Evolutionary conservation across 2,888 invertebrate species (phyloP).

Genomic region (Drosophila austrosaltans): DNA sequence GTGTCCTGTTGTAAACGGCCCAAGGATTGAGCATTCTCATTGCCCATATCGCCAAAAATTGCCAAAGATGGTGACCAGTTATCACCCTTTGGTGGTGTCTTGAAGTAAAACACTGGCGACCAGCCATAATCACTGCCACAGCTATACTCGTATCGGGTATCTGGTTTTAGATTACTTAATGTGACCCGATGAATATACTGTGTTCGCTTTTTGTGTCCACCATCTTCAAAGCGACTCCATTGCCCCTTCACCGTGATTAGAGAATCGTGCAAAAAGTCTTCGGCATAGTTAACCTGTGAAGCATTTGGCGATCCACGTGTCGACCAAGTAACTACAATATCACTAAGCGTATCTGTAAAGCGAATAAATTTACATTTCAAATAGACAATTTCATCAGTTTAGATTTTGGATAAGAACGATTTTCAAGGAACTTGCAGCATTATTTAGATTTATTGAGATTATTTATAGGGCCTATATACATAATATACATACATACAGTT

Average conservation of each 20-base stretch:
- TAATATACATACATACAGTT: no score
- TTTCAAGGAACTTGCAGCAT: no score
- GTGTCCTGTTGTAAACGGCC: constrained; percentile 93
- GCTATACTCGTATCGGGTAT: constrained; percentile 90
- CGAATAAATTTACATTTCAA: not conserved
- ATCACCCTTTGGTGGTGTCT: constrained; percentile 87
- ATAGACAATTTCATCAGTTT: not conserved
- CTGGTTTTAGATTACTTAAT: constrained; percentile 86
- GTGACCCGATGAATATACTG: constrained; percentile 92
- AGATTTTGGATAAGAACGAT: no score
- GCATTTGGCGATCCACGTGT: constrained; percentile 88
- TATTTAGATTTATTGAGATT: no score
- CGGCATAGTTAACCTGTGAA: constrained; percentile 90
- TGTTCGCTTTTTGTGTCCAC: constrained; percentile 86
- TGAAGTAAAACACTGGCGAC: constrained; percentile 92
- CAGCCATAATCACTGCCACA: constrained; percentile 92
- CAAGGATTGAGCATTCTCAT: constrained; percentile 93
- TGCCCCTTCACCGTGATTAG: constrained; percentile 85
- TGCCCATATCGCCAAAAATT: constrained; percentile 97
- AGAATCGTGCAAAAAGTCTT: constrained; percentile 81
- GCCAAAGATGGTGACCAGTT: constrained; percentile 92
- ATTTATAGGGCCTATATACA: no score
- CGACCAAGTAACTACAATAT: constrained; percentile 93
- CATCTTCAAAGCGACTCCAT: constrained; percentile 88
- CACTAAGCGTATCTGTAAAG: constrained; percentile 86